A percentile compares a stretch with the other conserved stretches of the same genome.
Conservation (phyloP, 2,888 invertebrate species). For the Platycheirus albimanus region DNA sequence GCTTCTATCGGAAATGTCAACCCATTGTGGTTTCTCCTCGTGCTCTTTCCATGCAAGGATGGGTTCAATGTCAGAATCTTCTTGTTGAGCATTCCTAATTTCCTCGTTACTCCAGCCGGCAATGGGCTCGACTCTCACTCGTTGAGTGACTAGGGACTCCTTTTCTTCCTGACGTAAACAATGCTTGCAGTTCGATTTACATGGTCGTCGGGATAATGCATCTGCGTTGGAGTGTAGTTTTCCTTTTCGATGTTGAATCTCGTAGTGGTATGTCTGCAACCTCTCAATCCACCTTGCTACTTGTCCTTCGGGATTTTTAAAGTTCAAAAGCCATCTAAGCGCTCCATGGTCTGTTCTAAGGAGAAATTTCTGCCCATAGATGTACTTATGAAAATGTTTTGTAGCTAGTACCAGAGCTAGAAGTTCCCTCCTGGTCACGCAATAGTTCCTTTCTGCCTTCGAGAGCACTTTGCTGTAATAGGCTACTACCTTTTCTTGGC, state of each 20-base stretch:
- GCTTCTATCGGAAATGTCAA: not conserved
- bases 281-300: not conserved
- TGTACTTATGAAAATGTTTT: not conserved
- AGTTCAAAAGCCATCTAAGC: not conserved
- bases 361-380: not conserved
- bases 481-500: constrained; percentile 35
- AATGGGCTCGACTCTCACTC: not conserved
- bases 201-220: not conserved
- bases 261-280: not conserved
- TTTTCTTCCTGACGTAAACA: not conserved
- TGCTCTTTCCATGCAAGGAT: not conserved
- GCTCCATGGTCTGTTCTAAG: not conserved
- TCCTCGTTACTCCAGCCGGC: too few species aligned
- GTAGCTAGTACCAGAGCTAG: not conserved
- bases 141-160: not conserved
- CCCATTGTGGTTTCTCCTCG: not conserved
- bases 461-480: constrained; percentile 41
- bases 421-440: not conserved
- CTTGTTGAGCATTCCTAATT: not conserved
- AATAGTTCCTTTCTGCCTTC: constrained; percentile 8
- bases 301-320: not conserved
- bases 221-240: not conserved
- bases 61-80: not conserved
- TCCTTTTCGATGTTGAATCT: not conserved
- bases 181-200: not conserved